These are phyloP conservation scores for Melanocharis versteri DNA, from an alignment of 2,113 vertebrate species.

Conservation along the genomic window DNA sequence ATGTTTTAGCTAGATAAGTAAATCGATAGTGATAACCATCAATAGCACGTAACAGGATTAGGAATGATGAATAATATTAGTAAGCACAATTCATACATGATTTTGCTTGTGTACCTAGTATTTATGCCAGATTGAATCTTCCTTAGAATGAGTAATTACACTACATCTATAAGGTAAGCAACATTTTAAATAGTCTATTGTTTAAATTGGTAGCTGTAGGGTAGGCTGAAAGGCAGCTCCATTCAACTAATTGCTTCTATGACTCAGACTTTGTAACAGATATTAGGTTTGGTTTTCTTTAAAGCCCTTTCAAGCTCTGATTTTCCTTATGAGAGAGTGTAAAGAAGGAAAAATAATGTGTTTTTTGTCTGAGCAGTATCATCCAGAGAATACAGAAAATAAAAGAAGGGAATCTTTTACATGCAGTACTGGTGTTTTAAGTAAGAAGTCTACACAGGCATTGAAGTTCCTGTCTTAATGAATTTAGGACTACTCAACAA, in stretches of 20 bases:
- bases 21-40: not conserved
- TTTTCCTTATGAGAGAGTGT: not conserved
- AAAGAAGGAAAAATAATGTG: not conserved
- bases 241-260: slow-evolving; percentile 48
- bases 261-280: slow-evolving; percentile 65
- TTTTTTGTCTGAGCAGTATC: not conserved
- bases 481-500: not conserved
- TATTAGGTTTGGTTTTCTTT: slow-evolving; percentile 58
- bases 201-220: slow-evolving; percentile 57
- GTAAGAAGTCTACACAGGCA: not conserved
- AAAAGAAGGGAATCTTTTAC: not conserved
- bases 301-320: not conserved
- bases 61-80: not conserved
- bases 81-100: not conserved
- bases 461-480: not conserved
- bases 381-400: not conserved
- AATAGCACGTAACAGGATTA: not conserved
- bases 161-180: slow-evolving; percentile 39
- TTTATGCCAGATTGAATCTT: slow-evolving; percentile 24
- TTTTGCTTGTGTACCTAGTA: not conserved
- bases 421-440: not conserved
- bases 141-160: slow-evolving; percentile 50
- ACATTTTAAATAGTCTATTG: slow-evolving; percentile 51
- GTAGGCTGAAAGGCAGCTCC: slow-evolving; percentile 29
- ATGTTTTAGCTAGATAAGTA: not conserved